Evolutionary conservation across 92 coral and sea anemone species (phyloP), one percentile per base, ranked within the genome.

Genomic region (Porites divaricata): DNA sequence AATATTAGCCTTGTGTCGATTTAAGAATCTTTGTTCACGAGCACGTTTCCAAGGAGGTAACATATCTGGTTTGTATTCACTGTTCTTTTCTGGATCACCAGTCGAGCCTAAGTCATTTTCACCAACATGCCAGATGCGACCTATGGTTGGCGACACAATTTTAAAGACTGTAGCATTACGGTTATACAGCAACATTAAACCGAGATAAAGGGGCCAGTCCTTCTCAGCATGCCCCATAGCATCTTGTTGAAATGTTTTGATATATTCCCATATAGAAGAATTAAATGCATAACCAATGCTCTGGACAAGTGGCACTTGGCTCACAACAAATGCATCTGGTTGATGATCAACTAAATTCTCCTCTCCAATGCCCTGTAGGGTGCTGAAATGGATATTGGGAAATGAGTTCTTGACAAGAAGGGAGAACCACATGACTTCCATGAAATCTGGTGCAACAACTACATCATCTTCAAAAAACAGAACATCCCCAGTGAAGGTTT

Each of bases 71-170:
- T 74, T 82, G 63, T 56, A 77, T 57, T 65, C 28, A n/a, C 26
- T 73, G 72, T 74, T 70, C 25, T 65, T 67, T 49, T 21, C 81
- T 25, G 63, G 81, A 28, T 89, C 92, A 19, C 45, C 75, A 4
- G 87, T 84, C 0, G 93, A 77, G 2, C 85, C 73, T 20, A 87
- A 56, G 62, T 88, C 88, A 67, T 83, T 91, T 12, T 89, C 95
- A 9, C 99, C 99, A 12, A 96, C 93, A 87, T 96, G 99, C 99
- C 99, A 96, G 67, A 96, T 91, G 50, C 99, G 93, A 78, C 99
- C 94, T 74, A 94, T 90, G 25, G 98, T 96, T 17, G 99, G 99
- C 0, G 95, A 91, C 10, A 91, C 98, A 84, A 94, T 90, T 66
- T 86, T 92, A 13, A 83, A 20, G 22, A 94, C 93, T 8, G 98